Evolutionary conservation across 2,797 vertebrate species (phyloP), one percentile per base, ranked within the genome.

Genomic region (Diplodus puntazzo): DNA sequence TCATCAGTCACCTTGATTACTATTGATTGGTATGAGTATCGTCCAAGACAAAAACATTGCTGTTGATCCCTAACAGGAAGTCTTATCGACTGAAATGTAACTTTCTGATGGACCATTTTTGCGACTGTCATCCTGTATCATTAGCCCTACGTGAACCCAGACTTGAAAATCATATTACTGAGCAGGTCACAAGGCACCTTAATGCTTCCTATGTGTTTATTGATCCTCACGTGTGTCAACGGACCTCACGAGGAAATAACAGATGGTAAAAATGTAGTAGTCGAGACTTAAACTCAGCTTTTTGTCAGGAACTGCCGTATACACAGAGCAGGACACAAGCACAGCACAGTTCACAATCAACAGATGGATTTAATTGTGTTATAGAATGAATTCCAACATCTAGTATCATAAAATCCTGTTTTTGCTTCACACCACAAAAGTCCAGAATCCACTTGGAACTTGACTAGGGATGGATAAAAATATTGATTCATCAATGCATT

Each of bases 191-290:
- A 45, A 13, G 25, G 46, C 27, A 49, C 17, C 71, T 67, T 45
- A 10, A n/a, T 53, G 42, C 27, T 67, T 63, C 12, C 68, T 68
- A 46, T 71, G 21, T 66, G 59, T 55, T 80, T 39, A 23, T 69
- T 30, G 20, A 55, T 75, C 10, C 4, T 23, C 6, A 25, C 8
- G 23, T 11, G n/a, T 59, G 18, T 77, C 43, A 30, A 48, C 65
- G 48, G 61, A 60, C 23, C 46, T 43, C 18, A 61, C 0, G 0
- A n/a, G 48, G 11, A 66, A 59, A 73, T n/a, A 52, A 59, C 4
- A 18, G 2, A 42, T 63, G 20, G 34, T 43, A 0, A n/a, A 9
- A 2, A 52, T 58, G 9, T 45, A 25, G 23, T 60, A 58, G 20
- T 25, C 0, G 14, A 59, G n/a, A 46, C 25, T 69, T 18, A 34